Evolutionary conservation across 2,888 invertebrate species (phyloP), one percentile per base, ranked within the genome.

Genomic region (Cremastinae sp.): DNA sequence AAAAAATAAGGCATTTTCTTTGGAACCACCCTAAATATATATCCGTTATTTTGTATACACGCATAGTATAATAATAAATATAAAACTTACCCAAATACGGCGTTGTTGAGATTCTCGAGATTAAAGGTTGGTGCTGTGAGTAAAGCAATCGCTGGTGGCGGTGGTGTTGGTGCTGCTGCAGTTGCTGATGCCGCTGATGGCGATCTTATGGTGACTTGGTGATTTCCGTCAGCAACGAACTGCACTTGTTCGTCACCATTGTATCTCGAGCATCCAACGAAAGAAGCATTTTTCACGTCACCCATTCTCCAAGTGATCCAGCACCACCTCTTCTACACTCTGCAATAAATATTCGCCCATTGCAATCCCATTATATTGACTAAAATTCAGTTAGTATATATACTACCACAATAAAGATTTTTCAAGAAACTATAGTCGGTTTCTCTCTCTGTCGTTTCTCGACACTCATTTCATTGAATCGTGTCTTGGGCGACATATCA

Each of bases 81-180:
- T n/a, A n/a, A n/a, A 76, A 85, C 90, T 91, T 87, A 94, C 94
- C 93, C 92, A 82, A 92, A 86, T 65, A 93, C 87, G 79, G 92
- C 93, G 90, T 94, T 94, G 84, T 94, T 94, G 84, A 94, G 92
- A 88, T 93, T 93, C 81, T 94, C 94, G 51, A 91, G 83, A 78
- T 84, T 92, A 61, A 90, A 84, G 47, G 90, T 85, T 7, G 89
- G 88, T 14, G 90, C 89, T 45, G 90, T 85, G 10, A 89, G 88
- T 38, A n/a, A n/a, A n/a, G n/a, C n/a, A n/a, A n/a, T n/a, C n/a
- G n/a, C n/a, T n/a, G n/a, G n/a, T n/a, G n/a, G n/a, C n/a, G n/a
- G n/a, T n/a, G n/a, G n/a, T n/a, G n/a, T n/a, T n/a, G n/a, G n/a
- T n/a, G n/a, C n/a, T n/a, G n/a, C n/a, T n/a, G n/a, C n/a, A n/a